Base-by-base conservation (phyloP, 1,140 invertebrate genomes). In the Pogonomyrmex barbatus region DNA sequence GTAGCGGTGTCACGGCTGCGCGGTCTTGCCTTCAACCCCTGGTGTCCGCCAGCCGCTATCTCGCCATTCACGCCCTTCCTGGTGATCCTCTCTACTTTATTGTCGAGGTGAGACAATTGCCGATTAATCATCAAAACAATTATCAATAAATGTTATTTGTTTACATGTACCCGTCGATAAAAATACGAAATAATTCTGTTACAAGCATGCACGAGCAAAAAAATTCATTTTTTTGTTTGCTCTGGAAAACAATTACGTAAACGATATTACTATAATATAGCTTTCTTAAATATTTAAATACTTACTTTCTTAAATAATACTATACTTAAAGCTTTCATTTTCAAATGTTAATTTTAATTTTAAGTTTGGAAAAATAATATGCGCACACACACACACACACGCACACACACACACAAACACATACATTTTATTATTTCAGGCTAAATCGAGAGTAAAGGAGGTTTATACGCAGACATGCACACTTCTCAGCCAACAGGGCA, bases 401-500 rank as follows among this genome's bases (percentile, higher is more conserved):
- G 24, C 24, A 24, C 24, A 24, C 24, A 24, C 24, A 24, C 24
- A 0, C 24, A 24, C 24, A 24, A n/a, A n/a, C n/a, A n/a, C n/a
- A n/a, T 0, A 24, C 0, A 6, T 79, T 87, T 88, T 78, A 79
- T 14, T 83, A 45, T 96, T 96, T 52, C 95, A 98, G 97, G 96
- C 97, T 89, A 98, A 98, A 95, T 97, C 97, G 87, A 96, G 97
- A 95, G 97, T 98, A 83, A 97, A 97, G 93, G 97, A 98, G 94
- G 96, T 98, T 70, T 98, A 98, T 92, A 96, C 96, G 89, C 97
- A 98, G 94, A 97, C 97, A 96, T 97, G 97, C 94, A 95, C 96
- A 86, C 96, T 98, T 94, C 96, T 98, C 90, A 96, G 96, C 91
- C 96, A 96, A 89, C 96, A 97, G 95, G 97, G 97, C 91, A 97